Evolutionary conservation across 2,113 vertebrate species (phyloP).

Genomic region (Ictalurus furcatus): DNA sequence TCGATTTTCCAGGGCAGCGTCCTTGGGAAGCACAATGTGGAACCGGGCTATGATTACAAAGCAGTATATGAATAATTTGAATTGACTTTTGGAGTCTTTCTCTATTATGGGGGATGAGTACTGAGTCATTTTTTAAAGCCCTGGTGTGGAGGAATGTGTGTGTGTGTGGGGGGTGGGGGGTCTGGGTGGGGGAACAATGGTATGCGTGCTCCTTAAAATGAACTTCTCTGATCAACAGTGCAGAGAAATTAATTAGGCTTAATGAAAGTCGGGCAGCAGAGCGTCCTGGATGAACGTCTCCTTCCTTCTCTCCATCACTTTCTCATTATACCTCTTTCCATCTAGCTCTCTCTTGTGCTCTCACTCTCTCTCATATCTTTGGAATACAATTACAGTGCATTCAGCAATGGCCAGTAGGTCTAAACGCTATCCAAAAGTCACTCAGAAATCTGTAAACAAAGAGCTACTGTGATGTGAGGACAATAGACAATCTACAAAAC

Average conservation of each 20-base stretch:
- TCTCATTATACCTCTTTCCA: slow-evolving; percentile 23
- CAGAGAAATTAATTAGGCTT: slow-evolving; percentile 53
- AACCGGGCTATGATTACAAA: slow-evolving; percentile 48
- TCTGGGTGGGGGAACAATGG: slow-evolving; percentile 26
- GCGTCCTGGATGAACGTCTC: slow-evolving; percentile 45
- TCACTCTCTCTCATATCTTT: slow-evolving; percentile 6
- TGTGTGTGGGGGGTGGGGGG: slow-evolving; percentile 20
- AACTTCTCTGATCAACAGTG: slow-evolving; percentile 53
- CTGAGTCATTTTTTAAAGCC: slow-evolving; percentile 52
- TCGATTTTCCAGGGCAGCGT: slow-evolving; percentile 33
- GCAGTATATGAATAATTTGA: slow-evolving; percentile 52
- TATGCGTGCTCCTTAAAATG: slow-evolving; percentile 37
- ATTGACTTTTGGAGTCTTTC: slow-evolving; percentile 52
- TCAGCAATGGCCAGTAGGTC: slow-evolving; percentile 14
- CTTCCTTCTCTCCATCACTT: slow-evolving; percentile 23
- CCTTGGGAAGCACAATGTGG: slow-evolving; percentile 43
- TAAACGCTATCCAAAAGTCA: slow-evolving; percentile 40
- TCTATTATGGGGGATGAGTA: slow-evolving; percentile 49
- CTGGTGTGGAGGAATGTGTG: slow-evolving; percentile 36
- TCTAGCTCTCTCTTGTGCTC: slow-evolving; percentile 11
- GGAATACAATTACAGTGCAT: slow-evolving; percentile 39
- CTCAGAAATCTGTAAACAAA: slow-evolving; percentile 40
- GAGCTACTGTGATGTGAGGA: slow-evolving; percentile 7
- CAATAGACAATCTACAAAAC: slow-evolving; percentile 11
- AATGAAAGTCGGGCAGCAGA: slow-evolving; percentile 51